Evolutionary conservation across 1,140 invertebrate genomes (phyloP), one percentile per base, ranked within the genome.

Genomic region (Chironomus striatipennis): DNA sequence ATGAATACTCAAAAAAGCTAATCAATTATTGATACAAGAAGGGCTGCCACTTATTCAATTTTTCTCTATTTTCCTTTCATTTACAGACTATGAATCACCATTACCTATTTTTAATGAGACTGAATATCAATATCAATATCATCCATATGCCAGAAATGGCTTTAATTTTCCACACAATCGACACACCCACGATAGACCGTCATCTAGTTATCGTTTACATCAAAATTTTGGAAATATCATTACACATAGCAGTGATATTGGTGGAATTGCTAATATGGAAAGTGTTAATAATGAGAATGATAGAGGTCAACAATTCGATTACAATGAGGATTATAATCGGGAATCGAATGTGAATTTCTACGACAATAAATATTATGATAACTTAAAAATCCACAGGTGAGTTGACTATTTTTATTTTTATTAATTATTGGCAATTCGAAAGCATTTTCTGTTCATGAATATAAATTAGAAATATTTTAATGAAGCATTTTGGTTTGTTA

Each of bases 111-210:
- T 70, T 70, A 70, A 70, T 70, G 65, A 70, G 65, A 70, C 65
- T 70, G 65, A 70, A 70, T 21, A 70, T 21, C 65, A 70, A 34
- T 34, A 34, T n/a, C 74, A 15, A 72, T 64, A 74, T 74, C 65
- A 64, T 42, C 57, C 57, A 10, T 74, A 42, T 17, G 42, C 47
- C 21, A 74, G 57, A 21, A 74, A 74, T 57, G 73, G 34, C 43
- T 74, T 74, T 73, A 42, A 42, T 42, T 17, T n/a, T 74, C n/a
- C 34, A 21, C 18, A 57, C 17, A 74, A 34, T 42, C 20, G 72
- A 42, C 21, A 73, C 72, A 73, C 42, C 10, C 42, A 47, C 43
- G 17, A 73, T 73, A 42, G 73, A 73, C 12, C 24, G 24, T 42
- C 34, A 73, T 24, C 43, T 18, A 34, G 43, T 73, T 47, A 43